A percentile compares a stretch with the other conserved stretches of the same genome.
These are phyloP conservation scores for Balearica regulorum DNA, from an alignment of 2,797 vertebrate genomes.

Conservation along the genomic window DNA sequence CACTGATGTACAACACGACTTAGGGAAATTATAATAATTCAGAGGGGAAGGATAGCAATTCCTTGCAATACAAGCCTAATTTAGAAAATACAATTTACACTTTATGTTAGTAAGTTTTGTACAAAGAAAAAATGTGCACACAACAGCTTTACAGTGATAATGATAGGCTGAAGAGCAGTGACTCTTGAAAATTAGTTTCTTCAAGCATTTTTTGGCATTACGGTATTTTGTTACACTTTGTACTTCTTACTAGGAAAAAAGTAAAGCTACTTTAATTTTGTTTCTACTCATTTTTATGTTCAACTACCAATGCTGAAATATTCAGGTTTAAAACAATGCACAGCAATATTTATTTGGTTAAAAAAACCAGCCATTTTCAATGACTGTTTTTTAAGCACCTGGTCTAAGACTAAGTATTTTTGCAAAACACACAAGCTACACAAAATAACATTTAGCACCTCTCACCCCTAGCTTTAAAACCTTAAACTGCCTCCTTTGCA, in stretches of 20 bases:
- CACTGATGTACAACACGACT: conserved; percentile 98
- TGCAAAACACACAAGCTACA: background rate
- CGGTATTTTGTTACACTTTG: background rate
- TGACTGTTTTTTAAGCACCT: background rate
- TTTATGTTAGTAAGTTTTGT: background rate
- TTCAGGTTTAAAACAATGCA: background rate
- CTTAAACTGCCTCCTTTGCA: background rate
- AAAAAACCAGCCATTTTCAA: background rate
- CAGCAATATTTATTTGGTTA: background rate
- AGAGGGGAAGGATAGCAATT: conserved; percentile 98
- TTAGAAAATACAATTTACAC: conserved; percentile 7
- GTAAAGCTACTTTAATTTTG: background rate
- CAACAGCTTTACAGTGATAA: background rate
- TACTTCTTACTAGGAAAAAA: background rate
- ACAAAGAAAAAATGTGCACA: fast-evolving
- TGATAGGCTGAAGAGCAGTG: background rate
- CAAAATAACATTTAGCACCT: background rate
- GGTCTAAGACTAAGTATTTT: background rate
- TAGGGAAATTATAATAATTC: conserved; percentile 99
- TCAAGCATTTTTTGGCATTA: background rate
- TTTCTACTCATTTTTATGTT: background rate
- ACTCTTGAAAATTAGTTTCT: background rate
- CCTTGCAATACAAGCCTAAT: conserved; percentile 91
- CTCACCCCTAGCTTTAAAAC: background rate
- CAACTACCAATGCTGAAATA: background rate